These are phyloP conservation scores for Ophion ventricosus DNA, from an alignment of 2,888 invertebrate species.

Conservation along the genomic window DNA sequence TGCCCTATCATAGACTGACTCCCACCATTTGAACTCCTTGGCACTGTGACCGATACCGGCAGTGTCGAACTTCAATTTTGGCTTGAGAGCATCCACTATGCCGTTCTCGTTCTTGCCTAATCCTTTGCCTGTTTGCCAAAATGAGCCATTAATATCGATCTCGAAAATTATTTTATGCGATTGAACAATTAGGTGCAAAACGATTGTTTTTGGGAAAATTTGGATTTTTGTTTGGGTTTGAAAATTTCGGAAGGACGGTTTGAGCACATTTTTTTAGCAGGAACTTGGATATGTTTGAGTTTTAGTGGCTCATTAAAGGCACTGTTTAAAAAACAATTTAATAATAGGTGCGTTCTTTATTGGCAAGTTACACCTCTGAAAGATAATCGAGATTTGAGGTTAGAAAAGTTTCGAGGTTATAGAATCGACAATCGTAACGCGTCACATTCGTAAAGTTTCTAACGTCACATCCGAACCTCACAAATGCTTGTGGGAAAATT, in stretches of 20 bases:
- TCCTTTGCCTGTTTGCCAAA: slow-evolving; percentile 87
- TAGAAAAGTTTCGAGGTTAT: not conserved
- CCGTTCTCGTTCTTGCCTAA: slow-evolving; percentile 93
- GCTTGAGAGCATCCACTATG: slow-evolving; percentile 90
- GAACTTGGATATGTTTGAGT: no score
- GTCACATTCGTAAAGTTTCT: not conserved
- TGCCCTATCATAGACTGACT: slow-evolving; percentile 90
- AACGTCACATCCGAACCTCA: not conserved
- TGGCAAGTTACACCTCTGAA: no score
- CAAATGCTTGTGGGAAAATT: not conserved
- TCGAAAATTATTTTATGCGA: not conserved
- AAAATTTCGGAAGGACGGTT: no score
- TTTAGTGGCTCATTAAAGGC: no score
- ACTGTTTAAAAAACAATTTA: no score
- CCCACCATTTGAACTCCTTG: slow-evolving; percentile 92
- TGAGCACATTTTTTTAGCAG: no score
- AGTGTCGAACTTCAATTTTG: slow-evolving; percentile 91
- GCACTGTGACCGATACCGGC: slow-evolving; percentile 91
- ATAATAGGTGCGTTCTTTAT: no score
- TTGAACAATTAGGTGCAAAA: not conserved
- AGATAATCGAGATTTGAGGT: not conserved
- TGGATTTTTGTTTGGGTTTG: no score
- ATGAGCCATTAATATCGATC: not conserved
- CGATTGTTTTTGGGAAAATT: no score
- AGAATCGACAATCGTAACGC: not conserved